phyloP scores from a whole-genome alignment of 2,888 invertebrate genomes.

The Cantharis rufa region DNA sequence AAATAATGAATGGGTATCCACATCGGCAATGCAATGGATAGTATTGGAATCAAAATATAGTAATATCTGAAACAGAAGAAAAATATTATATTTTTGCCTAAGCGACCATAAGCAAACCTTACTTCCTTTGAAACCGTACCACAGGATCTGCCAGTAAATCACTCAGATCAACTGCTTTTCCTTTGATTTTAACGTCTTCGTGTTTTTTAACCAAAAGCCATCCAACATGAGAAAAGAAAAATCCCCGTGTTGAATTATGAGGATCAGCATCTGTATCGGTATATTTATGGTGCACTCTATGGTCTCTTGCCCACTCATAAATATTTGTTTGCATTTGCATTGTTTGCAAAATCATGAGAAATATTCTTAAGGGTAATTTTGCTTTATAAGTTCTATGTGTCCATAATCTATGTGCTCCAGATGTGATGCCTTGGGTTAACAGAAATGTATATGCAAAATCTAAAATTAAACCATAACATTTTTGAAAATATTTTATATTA shows the following conservation, averaged over 20 bases:
- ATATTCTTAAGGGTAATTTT: conserved; percentile 76
- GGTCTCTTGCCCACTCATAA: conserved; percentile 84
- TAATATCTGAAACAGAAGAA: conserved; percentile 66
- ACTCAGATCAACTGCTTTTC: conserved; percentile 80
- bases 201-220: conserved; percentile 91
- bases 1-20: conserved; percentile 76
- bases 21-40: conserved; percentile 68
- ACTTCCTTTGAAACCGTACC: conserved; percentile 86
- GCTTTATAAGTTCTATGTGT: conserved; percentile 93
- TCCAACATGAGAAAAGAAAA: conserved; percentile 95
- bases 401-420: conserved; percentile 94
- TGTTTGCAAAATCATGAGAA: conserved; percentile 81
- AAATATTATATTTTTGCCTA: too few species aligned
- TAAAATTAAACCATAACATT: too few species aligned
- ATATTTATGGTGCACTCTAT: conserved; percentile 88
- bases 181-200: conserved; percentile 83
- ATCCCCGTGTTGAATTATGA: conserved; percentile 81
- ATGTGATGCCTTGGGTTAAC: conserved; percentile 76
- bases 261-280: conserved; percentile 90
- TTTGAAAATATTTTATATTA: too few species aligned
- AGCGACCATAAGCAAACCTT: too few species aligned
- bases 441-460: fast-evolving
- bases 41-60: conserved; percentile 72
- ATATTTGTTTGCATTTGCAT: conserved; percentile 75
- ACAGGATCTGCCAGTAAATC: conserved; percentile 85